Evolutionary conservation across 1,140 invertebrate genomes (phyloP).

Genomic region (Mamestra configurata): DNA sequence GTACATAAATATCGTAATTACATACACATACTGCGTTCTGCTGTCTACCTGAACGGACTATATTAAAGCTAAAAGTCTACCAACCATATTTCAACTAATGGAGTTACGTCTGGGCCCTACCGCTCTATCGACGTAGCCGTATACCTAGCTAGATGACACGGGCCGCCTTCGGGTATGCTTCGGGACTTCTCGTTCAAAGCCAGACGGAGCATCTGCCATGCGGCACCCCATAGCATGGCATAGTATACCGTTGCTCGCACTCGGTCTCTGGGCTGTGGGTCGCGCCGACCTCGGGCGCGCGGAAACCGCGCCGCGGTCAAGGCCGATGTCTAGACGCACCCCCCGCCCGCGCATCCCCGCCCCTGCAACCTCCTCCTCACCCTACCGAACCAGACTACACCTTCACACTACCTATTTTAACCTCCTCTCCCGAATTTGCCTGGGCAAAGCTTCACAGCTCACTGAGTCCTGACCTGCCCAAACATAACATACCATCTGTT

Average conservation of each 20-base stretch:
- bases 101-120: background rate
- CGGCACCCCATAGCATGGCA: slow-evolving; percentile 45
- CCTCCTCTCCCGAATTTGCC: slow-evolving; percentile 75
- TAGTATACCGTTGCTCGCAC: slow-evolving; percentile 59
- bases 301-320: slow-evolving; percentile 84
- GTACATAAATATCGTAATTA: background rate
- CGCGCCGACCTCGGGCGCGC: slow-evolving; percentile 78
- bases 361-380: slow-evolving; percentile 53
- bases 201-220: background rate
- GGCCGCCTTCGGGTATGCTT: too few relatives aligned
- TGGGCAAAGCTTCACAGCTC: slow-evolving; percentile 67
- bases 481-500: slow-evolving; percentile 18
- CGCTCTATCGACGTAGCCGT: background rate
- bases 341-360: slow-evolving; percentile 61
- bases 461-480: slow-evolving; percentile 52
- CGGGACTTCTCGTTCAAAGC: background rate
- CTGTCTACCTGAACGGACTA: background rate
- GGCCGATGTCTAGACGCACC: slow-evolving; percentile 84
- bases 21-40: background rate
- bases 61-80: background rate
- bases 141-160: background rate
- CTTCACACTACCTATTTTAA: slow-evolving; percentile 76
- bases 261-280: slow-evolving; percentile 81
- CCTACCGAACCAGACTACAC: slow-evolving; percentile 56
- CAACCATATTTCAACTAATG: background rate